A percentile compares a stretch with the other conserved stretches of the same genome.
These are phyloP conservation scores for Lasioglossum pauxillum DNA, from an alignment of 2,888 invertebrate species.

Conservation along the genomic window DNA sequence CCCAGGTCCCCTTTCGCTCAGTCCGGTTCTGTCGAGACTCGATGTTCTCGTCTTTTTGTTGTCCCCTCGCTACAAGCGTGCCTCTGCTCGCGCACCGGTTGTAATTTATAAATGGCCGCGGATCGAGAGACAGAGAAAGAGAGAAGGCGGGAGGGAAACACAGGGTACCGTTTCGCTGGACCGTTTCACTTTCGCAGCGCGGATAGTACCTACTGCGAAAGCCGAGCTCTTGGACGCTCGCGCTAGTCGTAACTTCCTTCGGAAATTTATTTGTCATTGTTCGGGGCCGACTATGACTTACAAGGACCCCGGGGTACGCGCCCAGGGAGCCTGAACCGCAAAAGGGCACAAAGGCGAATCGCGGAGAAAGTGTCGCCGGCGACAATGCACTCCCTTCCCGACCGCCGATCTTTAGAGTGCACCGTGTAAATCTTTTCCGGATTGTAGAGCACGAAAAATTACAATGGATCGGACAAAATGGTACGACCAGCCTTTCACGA, in stretches of 20 bases:
- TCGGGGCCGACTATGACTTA: slow-evolving; percentile 43
- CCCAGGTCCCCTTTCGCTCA: slow-evolving; percentile 41
- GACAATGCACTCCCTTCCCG: slow-evolving; percentile 38
- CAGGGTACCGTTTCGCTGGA: slow-evolving; percentile 72
- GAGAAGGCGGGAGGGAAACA: not conserved
- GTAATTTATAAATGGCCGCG: slow-evolving; percentile 73
- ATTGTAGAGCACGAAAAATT: not conserved
- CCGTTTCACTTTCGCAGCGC: slow-evolving; percentile 77
- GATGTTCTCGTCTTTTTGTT: slow-evolving; percentile 54
- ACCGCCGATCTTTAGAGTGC: not conserved
- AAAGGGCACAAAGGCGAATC: slow-evolving; percentile 37
- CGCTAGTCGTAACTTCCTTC: slow-evolving; percentile 38
- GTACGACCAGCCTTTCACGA: not conserved
- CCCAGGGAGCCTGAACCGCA: not conserved
- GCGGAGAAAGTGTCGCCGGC: slow-evolving; percentile 39
- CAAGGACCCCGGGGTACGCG: slow-evolving; percentile 4
- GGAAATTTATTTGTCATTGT: slow-evolving; percentile 61
- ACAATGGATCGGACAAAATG: slow-evolving; percentile 34
- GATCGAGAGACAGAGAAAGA: not conserved
- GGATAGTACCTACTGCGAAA: not conserved
- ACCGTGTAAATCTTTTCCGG: not conserved
- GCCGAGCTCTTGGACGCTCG: slow-evolving; percentile 2
- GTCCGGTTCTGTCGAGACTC: slow-evolving; percentile 70
- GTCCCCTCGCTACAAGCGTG: slow-evolving; percentile 68
- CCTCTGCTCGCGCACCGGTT: slow-evolving; percentile 56